phyloP scores from a whole-genome alignment of 1,140 invertebrate species.

The Meloidogyne exigua region DNA sequence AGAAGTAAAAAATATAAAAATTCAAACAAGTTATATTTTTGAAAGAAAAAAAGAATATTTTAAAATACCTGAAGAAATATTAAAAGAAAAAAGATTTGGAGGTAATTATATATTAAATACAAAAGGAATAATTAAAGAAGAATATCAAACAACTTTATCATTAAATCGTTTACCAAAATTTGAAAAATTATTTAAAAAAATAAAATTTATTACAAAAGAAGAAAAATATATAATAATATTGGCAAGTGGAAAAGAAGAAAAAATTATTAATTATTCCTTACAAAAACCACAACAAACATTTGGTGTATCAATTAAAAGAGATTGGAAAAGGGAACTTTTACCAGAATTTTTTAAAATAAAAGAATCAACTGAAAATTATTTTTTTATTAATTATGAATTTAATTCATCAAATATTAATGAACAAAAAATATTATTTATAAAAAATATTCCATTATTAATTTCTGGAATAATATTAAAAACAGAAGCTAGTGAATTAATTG shows the following conservation, averaged over 20 bases:
- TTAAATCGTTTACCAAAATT: slow-evolving; percentile 20
- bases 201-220: slow-evolving; percentile 1
- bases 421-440: slow-evolving; percentile 12
- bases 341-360: slow-evolving; percentile 14
- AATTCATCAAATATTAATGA: slow-evolving; percentile 5
- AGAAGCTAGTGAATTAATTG: slow-evolving; percentile 50
- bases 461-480: slow-evolving; percentile 43
- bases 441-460: slow-evolving; percentile 38
- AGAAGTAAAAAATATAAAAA: slow-evolving; percentile 43
- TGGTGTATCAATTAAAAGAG: slow-evolving; percentile 5
- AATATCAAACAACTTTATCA: slow-evolving; percentile 35
- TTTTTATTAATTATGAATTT: slow-evolving; percentile 40
- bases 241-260: slow-evolving; percentile 37
- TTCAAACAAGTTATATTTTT: slow-evolving; percentile 45
- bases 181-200: slow-evolving; percentile 1
- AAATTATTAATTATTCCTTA: slow-evolving; percentile 19
- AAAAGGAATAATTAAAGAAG: slow-evolving; percentile 34
- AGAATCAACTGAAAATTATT: slow-evolving; percentile 28
- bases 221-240: slow-evolving; percentile 31
- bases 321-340: slow-evolving; percentile 28
- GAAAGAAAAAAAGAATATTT: slow-evolving; percentile 25
- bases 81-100: slow-evolving; percentile 40
- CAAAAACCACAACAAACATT: slow-evolving; percentile 17
- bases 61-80: slow-evolving; percentile 5
- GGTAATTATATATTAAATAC: slow-evolving; percentile 52